Base-by-base conservation (phyloP, 2,888 invertebrate genomes). In the Melitaea athalia region DNA sequence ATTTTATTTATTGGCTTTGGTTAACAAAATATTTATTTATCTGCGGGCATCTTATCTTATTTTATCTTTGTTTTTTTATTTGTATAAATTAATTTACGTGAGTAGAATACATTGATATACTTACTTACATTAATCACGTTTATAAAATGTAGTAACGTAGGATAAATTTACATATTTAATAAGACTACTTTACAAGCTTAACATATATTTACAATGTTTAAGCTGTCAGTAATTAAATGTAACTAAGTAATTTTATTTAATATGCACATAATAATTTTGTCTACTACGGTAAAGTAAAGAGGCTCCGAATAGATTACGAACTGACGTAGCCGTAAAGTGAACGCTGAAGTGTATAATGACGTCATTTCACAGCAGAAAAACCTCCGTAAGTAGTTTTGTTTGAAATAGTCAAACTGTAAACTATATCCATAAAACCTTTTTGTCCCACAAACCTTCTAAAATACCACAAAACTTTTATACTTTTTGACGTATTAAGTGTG, bases 401-500 rank as follows among this genome's bases (percentile, higher is more conserved):
- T 67, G 50, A 52, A 59, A 61, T 66, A 49, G 61, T 17, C 33
- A 50, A 55, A 43, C 47, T 52, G 63, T 67, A 67, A 67, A 67
- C 61, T 70, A 61, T 64, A 64, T 17, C 60, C 70, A 60, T 64
- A 64, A 67, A 67, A 67, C 61, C 53, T 67, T 64, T 59, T 55
- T 67, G 64, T 61, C 64, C 64, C 61, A 62, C 49, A 63, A 55
- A 67, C 62, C 59, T 59, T 70, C 63, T 68, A 62, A 65, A 63
- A 69, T 55, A 33, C 61, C 66, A 52, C 55, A 60, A 64, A 49
- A 62, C 62, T 62, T 70, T 67, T 63, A 55, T 15, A 67, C 63
- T 64, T 55, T 24, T 61, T 65, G 71, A 71, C 70, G 68, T 68
- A 71, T 64, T 64, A 49, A 67, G 62, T 70, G 57, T 67, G 53